Conservation (phyloP, 2,888 invertebrate species). For the Caenorhabditis plicata region DNA sequence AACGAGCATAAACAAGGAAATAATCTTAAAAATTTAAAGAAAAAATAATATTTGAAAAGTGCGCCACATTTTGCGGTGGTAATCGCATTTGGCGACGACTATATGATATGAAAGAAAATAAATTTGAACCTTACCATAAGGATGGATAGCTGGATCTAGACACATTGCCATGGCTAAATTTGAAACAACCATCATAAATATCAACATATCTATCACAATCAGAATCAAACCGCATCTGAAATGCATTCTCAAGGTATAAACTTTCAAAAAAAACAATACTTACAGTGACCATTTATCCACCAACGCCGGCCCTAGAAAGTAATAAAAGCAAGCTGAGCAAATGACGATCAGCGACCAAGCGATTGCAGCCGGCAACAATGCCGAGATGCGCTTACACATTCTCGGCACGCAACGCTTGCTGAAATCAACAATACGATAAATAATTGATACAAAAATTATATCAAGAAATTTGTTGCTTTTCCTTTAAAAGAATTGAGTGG, state of each 20-base stretch:
- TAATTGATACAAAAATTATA: no score
- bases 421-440: no score
- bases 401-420: background rate
- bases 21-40: no score
- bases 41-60: no score
- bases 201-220: slow-evolving; percentile 86
- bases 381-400: slow-evolving; percentile 86
- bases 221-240: slow-evolving; percentile 39
- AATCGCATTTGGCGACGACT: no score
- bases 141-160: slow-evolving; percentile 70
- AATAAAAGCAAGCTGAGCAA: slow-evolving; percentile 60
- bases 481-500: no score
- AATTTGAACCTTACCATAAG: slow-evolving; percentile 27
- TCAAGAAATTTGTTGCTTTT: no score
- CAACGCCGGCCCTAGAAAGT: slow-evolving; percentile 48
- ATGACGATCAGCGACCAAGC: slow-evolving; percentile 93
- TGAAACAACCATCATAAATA: slow-evolving; percentile 94
- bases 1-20: no score
- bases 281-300: slow-evolving; percentile 21
- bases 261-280: slow-evolving; percentile 7
- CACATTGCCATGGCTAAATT: slow-evolving; percentile 98
- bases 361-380: slow-evolving; percentile 95
- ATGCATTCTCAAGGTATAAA: background rate
- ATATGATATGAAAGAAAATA: no score
- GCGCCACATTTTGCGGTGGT: no score